A percentile compares a stretch with the other conserved stretches of the same genome.
Evolutionary conservation across 1,140 invertebrate species (phyloP).

Genomic region (Fopius arisanus): DNA sequence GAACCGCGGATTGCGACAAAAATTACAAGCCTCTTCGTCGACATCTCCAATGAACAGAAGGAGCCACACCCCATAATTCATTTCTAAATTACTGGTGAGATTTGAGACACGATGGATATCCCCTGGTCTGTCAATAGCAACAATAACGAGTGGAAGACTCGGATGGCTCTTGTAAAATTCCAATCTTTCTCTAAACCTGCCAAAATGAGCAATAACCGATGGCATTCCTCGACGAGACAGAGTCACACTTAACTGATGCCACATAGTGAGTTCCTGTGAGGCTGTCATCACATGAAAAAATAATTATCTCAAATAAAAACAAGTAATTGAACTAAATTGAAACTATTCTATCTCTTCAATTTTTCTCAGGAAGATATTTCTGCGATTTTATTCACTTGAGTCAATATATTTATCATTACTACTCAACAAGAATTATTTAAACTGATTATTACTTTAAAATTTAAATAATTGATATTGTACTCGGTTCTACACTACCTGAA

Average conservation of each 20-base stretch:
- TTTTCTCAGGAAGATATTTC: no score
- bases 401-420: no score
- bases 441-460: no score
- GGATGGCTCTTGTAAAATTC: background rate
- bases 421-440: no score
- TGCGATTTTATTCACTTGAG: no score
- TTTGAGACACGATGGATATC: conserved; percentile 24
- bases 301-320: no score
- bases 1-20: conserved; percentile 7
- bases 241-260: background rate
- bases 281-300: background rate
- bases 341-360: no score
- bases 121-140: conserved; percentile 28
- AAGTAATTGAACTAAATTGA: no score
- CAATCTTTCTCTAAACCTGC: conserved; percentile 13
- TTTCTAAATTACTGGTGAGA: conserved; percentile 25
- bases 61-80: conserved; percentile 24
- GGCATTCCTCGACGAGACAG: conserved; percentile 10
- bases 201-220: conserved; percentile 26
- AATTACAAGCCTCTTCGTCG: background rate
- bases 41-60: background rate
- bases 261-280: background rate
- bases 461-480: no score
- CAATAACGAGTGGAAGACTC: conserved; percentile 37
- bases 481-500: no score